Evolutionary conservation across 1,140 invertebrate genomes (phyloP).

Genomic region (Argopecten irradians): DNA sequence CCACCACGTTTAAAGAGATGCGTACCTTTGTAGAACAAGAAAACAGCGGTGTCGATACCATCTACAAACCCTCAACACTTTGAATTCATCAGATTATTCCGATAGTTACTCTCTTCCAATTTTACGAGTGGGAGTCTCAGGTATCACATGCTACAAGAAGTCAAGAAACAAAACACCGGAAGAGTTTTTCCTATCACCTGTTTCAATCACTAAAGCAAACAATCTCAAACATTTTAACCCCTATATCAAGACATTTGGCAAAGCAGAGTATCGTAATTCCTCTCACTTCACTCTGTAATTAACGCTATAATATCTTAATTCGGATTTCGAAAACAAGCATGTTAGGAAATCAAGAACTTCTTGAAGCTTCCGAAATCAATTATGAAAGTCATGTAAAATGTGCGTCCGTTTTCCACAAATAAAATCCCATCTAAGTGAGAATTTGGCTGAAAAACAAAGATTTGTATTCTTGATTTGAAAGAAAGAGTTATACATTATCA

Average conservation of each 20-base stretch:
- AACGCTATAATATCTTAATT: neutral
- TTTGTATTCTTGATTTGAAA: neutral
- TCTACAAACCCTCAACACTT: neutral
- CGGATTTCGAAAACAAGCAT: neutral
- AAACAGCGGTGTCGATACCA: neutral
- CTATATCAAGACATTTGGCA: neutral
- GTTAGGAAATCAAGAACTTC: neutral
- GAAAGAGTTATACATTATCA: neutral
- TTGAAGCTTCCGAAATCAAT: neutral
- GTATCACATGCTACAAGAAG: neutral
- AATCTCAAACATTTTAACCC: constrained; percentile 11
- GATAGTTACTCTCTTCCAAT: neutral
- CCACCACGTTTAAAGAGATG: neutral
- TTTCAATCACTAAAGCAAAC: neutral
- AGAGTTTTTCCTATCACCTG: neutral
- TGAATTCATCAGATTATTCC: constrained; percentile 12
- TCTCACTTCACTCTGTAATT: neutral
- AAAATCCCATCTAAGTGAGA: neutral
- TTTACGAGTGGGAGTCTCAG: neutral
- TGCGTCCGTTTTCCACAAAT: neutral
- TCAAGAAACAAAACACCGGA: neutral
- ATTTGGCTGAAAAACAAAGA: neutral
- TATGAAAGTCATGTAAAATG: neutral
- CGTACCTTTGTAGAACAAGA: constrained; percentile 7
- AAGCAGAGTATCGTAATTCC: neutral